Base-by-base conservation (phyloP, 2,888 invertebrate genomes). In the Seira sanloemensis region DNA sequence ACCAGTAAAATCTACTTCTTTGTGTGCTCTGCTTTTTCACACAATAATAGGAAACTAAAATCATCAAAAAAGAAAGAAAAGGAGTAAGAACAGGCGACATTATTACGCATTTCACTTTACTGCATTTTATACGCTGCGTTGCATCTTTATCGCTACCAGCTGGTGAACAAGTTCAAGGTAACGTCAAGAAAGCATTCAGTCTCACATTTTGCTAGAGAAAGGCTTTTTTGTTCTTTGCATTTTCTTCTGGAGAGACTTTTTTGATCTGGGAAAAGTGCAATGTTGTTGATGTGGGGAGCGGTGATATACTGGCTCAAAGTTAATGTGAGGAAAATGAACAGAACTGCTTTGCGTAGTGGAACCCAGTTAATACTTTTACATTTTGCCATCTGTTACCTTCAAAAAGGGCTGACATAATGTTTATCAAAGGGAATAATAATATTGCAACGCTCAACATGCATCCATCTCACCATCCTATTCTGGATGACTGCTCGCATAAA, bases 301-400 rank as follows among this genome's bases (percentile, higher is more conserved):
- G 4, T 23, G 26, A 74, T 54, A 27, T 54, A 24, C 23, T 37
- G 23, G 18, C 46, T 54, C 5, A 19, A 7, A 21, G 23, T 37
- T 24, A 21, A n/a, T 27, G 71, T 18, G 19, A 18, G 18, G 71
- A 16, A 50, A 71, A 27, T 26, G n/a, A 26, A 16, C 46, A 26
- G 71, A 71, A 71, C 16, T 18, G n/a, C 18, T 21, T 37, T 26
- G 73, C 50, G 18, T 18, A 9, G 46, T 12, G 12, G 5, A 5
- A 9, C 46, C 46, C 58, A 58, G 12, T 58, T 58, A 18, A 9
- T n/a, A n/a, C 58, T 16, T 58, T 16, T 58, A n/a, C 9, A 12
- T 58, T 82, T 82, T 66, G 76, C 81, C 81, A 82, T 82, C 81
- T 82, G 81, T 82, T 76, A 76, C 81, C 81, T 76, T 75, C 81